Percentiles rank a stretch among this genome's conserved stretches.
Conservation (phyloP, 2,888 invertebrate genomes). For the Drosophila cracens region DNA sequence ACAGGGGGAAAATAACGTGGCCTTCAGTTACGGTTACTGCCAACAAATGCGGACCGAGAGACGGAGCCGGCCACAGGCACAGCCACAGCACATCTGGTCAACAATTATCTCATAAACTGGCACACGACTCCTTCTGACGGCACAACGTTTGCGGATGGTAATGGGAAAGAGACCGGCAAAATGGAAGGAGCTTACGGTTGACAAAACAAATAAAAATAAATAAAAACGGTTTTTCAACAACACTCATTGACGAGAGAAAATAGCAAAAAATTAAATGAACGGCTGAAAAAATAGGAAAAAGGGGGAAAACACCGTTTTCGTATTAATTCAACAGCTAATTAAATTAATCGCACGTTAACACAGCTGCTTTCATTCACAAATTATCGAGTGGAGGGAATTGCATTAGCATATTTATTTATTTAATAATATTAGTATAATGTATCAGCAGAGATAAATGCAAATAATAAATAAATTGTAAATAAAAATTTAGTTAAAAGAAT, state of each 20-base stretch:
- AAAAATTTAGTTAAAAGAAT: not conserved
- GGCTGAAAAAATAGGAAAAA: not conserved
- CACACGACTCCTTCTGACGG: constrained; percentile 22
- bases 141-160: not conserved
- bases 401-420: not conserved
- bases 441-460: not conserved
- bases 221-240: constrained; percentile 9
- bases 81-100: constrained; percentile 39
- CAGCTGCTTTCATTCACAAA: not conserved
- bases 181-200: not conserved
- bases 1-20: not conserved
- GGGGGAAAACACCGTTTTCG: not conserved
- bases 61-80: constrained; percentile 6
- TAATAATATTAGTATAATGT: not conserved
- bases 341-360: constrained; percentile 22
- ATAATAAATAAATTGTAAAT: not conserved
- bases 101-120: constrained; percentile 57
- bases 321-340: constrained; percentile 23
- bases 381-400: not conserved
- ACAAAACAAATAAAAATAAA: not conserved
- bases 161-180: not conserved
- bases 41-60: not conserved
- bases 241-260: constrained; percentile 26
- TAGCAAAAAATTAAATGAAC: constrained; percentile 13
- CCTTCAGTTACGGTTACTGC: not conserved